phyloP scores from a whole-genome alignment of 2,797 vertebrate species.

The Microctenopoma lineatum region DNA sequence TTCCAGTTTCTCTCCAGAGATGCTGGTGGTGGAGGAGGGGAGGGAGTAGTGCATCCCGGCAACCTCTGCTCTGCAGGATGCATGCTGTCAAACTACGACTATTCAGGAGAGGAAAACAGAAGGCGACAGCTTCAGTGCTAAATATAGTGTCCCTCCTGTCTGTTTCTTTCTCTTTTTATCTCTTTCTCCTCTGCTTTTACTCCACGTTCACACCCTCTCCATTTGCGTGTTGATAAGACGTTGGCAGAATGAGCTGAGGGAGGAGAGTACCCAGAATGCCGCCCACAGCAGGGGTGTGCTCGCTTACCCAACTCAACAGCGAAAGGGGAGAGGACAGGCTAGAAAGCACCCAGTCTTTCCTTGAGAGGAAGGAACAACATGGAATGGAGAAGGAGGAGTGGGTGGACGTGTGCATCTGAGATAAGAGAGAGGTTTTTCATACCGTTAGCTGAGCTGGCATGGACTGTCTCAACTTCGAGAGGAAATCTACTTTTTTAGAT shows the following conservation, averaged over 20 bases:
- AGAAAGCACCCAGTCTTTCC: slow-evolving; percentile 49
- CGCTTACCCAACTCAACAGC: slow-evolving; percentile 51
- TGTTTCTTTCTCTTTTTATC: slow-evolving; percentile 67
- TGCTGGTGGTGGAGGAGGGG: slow-evolving; percentile 29
- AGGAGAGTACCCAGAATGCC: slow-evolving; percentile 52
- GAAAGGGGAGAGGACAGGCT: slow-evolving; percentile 22
- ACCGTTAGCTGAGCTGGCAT: neutral
- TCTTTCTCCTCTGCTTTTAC: slow-evolving; percentile 66
- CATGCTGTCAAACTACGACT: slow-evolving; percentile 80
- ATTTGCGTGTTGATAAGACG: slow-evolving; percentile 71
- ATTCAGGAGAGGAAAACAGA: slow-evolving; percentile 81
- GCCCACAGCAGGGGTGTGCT: slow-evolving; percentile 46
- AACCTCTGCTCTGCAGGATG: slow-evolving; percentile 81
- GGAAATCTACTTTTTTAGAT: slow-evolving; percentile 29
- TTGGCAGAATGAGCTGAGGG: slow-evolving; percentile 48
- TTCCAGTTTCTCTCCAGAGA: slow-evolving; percentile 65
- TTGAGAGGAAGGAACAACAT: slow-evolving; percentile 32
- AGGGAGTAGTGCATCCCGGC: slow-evolving; percentile 72
- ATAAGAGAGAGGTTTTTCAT: slow-evolving; percentile 24
- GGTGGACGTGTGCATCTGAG: slow-evolving; percentile 33
- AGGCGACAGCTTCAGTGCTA: slow-evolving; percentile 84
- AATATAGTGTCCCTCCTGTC: slow-evolving; percentile 84
- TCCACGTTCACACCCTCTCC: slow-evolving; percentile 61
- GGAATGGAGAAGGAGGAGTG: slow-evolving; percentile 25
- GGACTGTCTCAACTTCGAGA: slow-evolving; percentile 12